Conservation (phyloP, 2,888 invertebrate species). For the Epirrhoe alternata region DNA sequence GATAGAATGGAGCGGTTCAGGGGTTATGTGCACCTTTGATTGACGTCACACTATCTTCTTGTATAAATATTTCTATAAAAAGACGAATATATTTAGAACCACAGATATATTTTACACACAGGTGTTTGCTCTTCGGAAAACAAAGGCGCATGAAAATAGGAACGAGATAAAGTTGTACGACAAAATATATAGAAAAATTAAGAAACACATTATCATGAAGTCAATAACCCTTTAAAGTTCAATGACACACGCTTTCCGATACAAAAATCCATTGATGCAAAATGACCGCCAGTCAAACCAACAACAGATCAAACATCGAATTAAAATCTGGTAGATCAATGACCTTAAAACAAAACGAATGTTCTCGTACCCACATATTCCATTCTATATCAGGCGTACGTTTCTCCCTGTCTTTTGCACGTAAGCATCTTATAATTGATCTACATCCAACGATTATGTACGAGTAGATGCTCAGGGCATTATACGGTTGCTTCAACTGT, state of each 20-base stretch:
- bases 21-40: background rate
- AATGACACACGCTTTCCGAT: too few species aligned
- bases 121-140: too few species aligned
- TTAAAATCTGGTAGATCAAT: conserved; percentile 5
- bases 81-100: too few species aligned
- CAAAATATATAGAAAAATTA: too few species aligned
- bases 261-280: too few species aligned
- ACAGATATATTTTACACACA: too few species aligned
- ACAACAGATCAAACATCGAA: background rate
- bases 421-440: conserved; percentile 30
- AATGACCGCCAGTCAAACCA: too few species aligned
- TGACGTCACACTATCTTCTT: background rate
- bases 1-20: background rate
- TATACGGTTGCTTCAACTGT: background rate
- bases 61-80: background rate
- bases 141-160: too few species aligned
- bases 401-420: conserved; percentile 28
- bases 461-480: background rate
- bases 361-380: background rate
- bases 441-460: conserved; percentile 23
- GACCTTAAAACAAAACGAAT: background rate
- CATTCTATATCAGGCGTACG: conserved; percentile 20
- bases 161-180: too few species aligned
- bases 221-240: too few species aligned
- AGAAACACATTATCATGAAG: too few species aligned